Base-by-base conservation (phyloP, 2,113 vertebrate species). In the Oenanthe melanoleuca region DNA sequence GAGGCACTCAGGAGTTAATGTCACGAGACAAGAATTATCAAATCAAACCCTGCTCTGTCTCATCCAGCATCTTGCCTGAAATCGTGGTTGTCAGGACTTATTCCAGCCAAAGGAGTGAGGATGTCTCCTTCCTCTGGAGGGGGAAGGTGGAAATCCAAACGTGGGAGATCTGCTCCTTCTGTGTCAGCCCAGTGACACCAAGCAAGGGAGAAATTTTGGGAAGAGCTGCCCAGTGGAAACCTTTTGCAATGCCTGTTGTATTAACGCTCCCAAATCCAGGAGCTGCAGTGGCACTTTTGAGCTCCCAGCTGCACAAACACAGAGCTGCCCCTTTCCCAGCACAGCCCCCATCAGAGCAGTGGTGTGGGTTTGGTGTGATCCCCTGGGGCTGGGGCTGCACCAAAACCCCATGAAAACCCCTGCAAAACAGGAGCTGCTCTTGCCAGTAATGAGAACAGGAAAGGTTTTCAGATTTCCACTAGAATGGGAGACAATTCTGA, bases 401-500 rank as follows among this genome's bases (percentile, higher is more conserved):
- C 9, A 34, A 37, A 37, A 37, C 34, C 34, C 34, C 34, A 37
- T 37, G 34, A 37, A 37, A 37, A 14, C 20, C 67, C 53, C 49
- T 86, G 52, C 64, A 16, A 49, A 79, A 55, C 1, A 26, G 3
- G 11, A 69, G 2, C 34, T 0, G 4, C 37, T 85, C 75, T 63
- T 44, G 55, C 63, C 75, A 40, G 82, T 44, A 95, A 93, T 52
- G 67, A 88, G 88, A 88, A 66, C 8, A 13, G 81, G 64, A 93
- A 90, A 57, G 53, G 40, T 74, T 86, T 83, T 63, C 31, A 80
- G 79, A 28, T 25, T 80, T 74, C 38, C 60, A 13, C 49, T 11
- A n/a, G 88, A 88, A 94, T 37, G n/a, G 60, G 71, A 95, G 64
- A 80, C 71, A 80, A 74, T 92, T 90, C 77, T 40, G 79, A 96